Base-by-base conservation (phyloP, 2,888 invertebrate species). In the Podotricha telesiphe region DNA sequence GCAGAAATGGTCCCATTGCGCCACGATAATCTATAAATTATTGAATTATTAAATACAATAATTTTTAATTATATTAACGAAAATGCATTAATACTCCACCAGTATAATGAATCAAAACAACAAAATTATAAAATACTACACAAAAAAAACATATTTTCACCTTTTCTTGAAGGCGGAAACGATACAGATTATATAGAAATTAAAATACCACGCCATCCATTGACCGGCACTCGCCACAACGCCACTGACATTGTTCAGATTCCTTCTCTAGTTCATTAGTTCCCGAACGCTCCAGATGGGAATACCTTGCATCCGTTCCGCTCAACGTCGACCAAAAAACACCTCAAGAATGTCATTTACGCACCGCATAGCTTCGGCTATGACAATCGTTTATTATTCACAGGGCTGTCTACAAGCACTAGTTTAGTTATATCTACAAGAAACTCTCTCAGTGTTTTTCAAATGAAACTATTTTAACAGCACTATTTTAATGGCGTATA, bases 321-420 rank as follows among this genome's bases (percentile, higher is more conserved):
- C 84, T 84, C 77, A 73, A 72, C 76, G 76, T 72, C 79, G 75
- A 82, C 86, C 86, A 89, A 89, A 90, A 91, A 91, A 89, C 87
- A 78, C 75, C 79, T 77, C 77, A 77, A 84, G 90, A 90, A 91
- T 90, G 89, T 82, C 85, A 88, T 88, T 88, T 87, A 87, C 86
- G 81, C 84, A 80, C 82, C 71, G 72, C 71, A 61, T 73, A 72
- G 71, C 69, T 71, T 71, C 67, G 68, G 71, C 72, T 76, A 76
- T 76, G 76, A 75, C 78, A 74, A 78, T 77, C 79, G 76, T 76
- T 78, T 76, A 77, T 75, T 75, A 74, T 70, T 47, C 55, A 59
- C 75, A 82, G 79, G 82, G 80, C 45, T 82, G 78, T 17, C 45
- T 72, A 47, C 47, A 68, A 53, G 65, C n/a, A 42, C 19, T 22